Conservation (phyloP, 2,888 invertebrate genomes). For the Zeuzera pyrina region DNA sequence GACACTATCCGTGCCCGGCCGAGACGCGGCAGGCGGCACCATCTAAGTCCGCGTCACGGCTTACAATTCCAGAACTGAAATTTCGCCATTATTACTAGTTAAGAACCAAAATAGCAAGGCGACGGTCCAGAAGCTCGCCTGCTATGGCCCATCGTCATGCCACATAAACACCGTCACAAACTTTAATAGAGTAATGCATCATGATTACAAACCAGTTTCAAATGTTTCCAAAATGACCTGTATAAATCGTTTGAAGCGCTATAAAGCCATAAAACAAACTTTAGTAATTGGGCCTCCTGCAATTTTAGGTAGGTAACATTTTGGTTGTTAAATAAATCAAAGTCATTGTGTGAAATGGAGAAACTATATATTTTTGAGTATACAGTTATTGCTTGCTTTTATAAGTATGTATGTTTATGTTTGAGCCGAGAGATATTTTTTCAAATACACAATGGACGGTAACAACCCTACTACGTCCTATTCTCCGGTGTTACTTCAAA, state of each 20-base stretch:
- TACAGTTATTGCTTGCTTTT: slow-evolving; percentile 14
- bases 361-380: too few species aligned
- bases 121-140: slow-evolving; percentile 10
- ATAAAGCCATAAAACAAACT: background rate
- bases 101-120: slow-evolving; percentile 23
- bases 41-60: slow-evolving; percentile 22
- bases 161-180: slow-evolving; percentile 21
- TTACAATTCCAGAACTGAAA: slow-evolving; percentile 38
- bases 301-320: too few species aligned
- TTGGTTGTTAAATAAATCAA: too few species aligned
- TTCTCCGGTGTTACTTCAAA: slow-evolving; percentile 21
- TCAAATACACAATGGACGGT: slow-evolving; percentile 16
- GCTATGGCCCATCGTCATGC: slow-evolving; percentile 2
- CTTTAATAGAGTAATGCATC: background rate
- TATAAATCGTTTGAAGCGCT: slow-evolving; percentile 16
- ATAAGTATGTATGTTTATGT: too few species aligned
- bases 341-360: too few species aligned
- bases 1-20: slow-evolving; percentile 7
- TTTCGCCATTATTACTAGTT: slow-evolving; percentile 36
- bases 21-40: too few species aligned
- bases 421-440: slow-evolving; percentile 8
- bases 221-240: slow-evolving; percentile 30
- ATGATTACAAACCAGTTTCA: slow-evolving; percentile 14
- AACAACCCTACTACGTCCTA: slow-evolving; percentile 16
- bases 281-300: background rate